Percentiles rank a stretch among this genome's conserved stretches.
Evolutionary conservation across 2,888 invertebrate species (phyloP).

Genomic region (Hermaeophaga mercurialis): DNA sequence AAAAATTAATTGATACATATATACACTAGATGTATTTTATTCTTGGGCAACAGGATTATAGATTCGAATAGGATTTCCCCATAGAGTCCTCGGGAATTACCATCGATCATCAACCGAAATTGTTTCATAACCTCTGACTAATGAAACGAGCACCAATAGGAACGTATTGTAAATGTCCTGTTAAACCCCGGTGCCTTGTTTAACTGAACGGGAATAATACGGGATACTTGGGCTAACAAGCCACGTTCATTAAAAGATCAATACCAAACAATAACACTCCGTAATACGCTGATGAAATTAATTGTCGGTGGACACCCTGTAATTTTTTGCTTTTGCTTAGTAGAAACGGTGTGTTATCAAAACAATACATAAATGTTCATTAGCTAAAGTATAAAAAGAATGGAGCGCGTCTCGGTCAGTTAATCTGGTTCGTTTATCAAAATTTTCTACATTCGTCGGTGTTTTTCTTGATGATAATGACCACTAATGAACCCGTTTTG

Average conservation of each 20-base stretch:
- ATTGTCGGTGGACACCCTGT: too few relatives aligned
- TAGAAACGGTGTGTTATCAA: too few relatives aligned
- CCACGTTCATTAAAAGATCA: constrained; percentile 26
- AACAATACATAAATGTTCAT: too few relatives aligned
- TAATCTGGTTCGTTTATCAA: constrained; percentile 9
- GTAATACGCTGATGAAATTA: too few relatives aligned
- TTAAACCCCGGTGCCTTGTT: constrained; percentile 8
- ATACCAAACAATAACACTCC: constrained; percentile 27
- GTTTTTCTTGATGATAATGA: constrained; percentile 14
- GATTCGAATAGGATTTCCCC: too few relatives aligned
- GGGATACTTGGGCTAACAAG: constrained; percentile 18
- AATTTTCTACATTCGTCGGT: not conserved
- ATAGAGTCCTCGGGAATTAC: not conserved
- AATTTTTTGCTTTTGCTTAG: too few relatives aligned
- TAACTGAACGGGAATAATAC: constrained; percentile 9
- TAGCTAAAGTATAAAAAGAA: too few relatives aligned
- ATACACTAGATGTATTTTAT: too few relatives aligned
- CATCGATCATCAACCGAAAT: not conserved
- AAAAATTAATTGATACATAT: too few relatives aligned
- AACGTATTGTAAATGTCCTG: not conserved
- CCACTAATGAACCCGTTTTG: constrained; percentile 16
- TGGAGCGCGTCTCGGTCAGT: too few relatives aligned
- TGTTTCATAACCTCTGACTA: not conserved
- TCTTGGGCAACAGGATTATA: too few relatives aligned
- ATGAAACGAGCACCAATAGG: constrained; percentile 1